Percentiles rank a stretch among this genome's conserved stretches.
phyloP scores from a whole-genome alignment of 2,113 vertebrate species.

The Phalacrocorax aristotelis region DNA sequence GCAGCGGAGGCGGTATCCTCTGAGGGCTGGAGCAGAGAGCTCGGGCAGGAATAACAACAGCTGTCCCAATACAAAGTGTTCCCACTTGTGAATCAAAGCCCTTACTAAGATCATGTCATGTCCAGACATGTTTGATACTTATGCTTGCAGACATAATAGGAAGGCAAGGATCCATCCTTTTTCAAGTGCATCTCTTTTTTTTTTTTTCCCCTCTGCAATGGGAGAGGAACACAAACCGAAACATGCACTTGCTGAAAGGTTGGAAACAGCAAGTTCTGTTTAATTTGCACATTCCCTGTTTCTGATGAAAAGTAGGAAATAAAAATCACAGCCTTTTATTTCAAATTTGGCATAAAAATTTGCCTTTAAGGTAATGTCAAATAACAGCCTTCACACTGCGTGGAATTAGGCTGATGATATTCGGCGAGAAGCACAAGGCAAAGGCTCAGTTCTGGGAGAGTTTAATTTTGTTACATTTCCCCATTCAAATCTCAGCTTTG shows the following conservation, averaged over 20 bases:
- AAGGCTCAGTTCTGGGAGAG: not conserved
- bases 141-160: not conserved
- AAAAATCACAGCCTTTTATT: not conserved
- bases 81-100: slow-evolving; percentile 43
- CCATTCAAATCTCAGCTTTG: not conserved
- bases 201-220: not conserved
- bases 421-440: not conserved
- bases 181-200: not conserved
- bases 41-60: not conserved
- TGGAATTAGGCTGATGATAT: not conserved
- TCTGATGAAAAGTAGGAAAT: slow-evolving; percentile 39
- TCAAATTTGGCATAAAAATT: slow-evolving; percentile 1
- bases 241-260: not conserved
- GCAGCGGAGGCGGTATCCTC: not conserved
- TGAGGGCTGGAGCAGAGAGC: not conserved
- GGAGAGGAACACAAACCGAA: not conserved
- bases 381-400: slow-evolving; percentile 7
- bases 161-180: slow-evolving; percentile 6
- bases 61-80: slow-evolving; percentile 20
- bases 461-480: not conserved
- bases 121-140: not conserved
- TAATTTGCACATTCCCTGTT: slow-evolving; percentile 16
- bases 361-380: slow-evolving; percentile 10
- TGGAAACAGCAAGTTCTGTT: slow-evolving; percentile 21
- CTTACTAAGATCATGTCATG: not conserved